Conservation (phyloP, 1,140 invertebrate species). For the Diplogasteroides magnus region DNA sequence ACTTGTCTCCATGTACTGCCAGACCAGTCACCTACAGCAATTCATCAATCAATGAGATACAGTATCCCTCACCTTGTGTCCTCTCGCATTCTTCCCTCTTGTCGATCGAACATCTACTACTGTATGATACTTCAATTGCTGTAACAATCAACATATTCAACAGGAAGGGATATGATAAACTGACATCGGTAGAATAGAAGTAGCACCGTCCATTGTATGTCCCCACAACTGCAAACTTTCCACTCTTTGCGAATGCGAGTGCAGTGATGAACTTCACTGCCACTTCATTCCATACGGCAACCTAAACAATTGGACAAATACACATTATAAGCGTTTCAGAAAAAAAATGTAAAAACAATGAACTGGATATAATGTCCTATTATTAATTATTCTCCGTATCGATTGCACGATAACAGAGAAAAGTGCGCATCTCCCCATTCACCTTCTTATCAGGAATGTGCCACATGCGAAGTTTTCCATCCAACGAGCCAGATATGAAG, state of each 20-base stretch:
- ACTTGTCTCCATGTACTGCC: conserved; percentile 62
- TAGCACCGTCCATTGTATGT: conserved; percentile 92
- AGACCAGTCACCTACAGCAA: conserved; percentile 96
- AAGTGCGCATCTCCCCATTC: not conserved
- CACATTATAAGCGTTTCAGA: too few relatives aligned
- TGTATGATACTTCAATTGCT: conserved; percentile 92
- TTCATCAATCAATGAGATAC: too few relatives aligned
- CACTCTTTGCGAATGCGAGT: conserved; percentile 93
- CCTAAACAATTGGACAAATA: too few relatives aligned
- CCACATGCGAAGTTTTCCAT: conserved; percentile 82
- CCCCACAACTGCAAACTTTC: conserved; percentile 93
- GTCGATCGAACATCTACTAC: conserved; percentile 91
- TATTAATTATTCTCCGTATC: too few relatives aligned
- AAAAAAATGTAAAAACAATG: too few relatives aligned
- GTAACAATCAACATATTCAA: conserved; percentile 14
- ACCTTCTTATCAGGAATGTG: conserved; percentile 98
- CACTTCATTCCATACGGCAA: conserved; percentile 90
- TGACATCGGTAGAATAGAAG: conserved; percentile 86
- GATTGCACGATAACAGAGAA: too few relatives aligned
- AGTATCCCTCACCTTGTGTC: too few relatives aligned
- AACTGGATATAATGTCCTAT: too few relatives aligned
- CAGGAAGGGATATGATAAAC: conserved; percentile 10
- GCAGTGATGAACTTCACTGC: conserved; percentile 91
- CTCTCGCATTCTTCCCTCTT: conserved; percentile 84
- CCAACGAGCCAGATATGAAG: conserved; percentile 62